These are phyloP conservation scores for Prenolepis imparis DNA, from an alignment of 2,888 invertebrate species.

Conservation along the genomic window DNA sequence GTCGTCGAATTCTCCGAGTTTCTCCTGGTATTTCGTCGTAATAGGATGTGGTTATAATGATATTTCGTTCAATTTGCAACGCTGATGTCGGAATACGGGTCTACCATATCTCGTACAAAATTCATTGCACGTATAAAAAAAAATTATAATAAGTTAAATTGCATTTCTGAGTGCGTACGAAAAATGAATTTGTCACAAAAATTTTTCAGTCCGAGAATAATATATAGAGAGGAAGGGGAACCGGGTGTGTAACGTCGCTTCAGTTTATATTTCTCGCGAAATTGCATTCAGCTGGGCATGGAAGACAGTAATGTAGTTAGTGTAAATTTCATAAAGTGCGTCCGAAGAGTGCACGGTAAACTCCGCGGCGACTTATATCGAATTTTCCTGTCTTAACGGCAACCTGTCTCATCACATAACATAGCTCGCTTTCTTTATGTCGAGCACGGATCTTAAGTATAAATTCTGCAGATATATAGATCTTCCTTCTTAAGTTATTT, in stretches of 20 bases:
- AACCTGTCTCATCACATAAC: constrained; percentile 51
- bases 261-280: constrained; percentile 33
- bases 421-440: constrained; percentile 33
- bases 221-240: neutral
- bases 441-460: constrained; percentile 21
- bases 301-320: constrained; percentile 46
- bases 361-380: constrained; percentile 49
- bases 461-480: constrained; percentile 24
- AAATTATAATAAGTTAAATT: constrained; percentile 16
- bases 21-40: neutral
- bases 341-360: constrained; percentile 52
- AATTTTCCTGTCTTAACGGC: constrained; percentile 51
- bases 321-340: constrained; percentile 56
- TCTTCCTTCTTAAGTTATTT: neutral
- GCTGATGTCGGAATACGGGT: neutral
- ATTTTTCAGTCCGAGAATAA: constrained; percentile 39
- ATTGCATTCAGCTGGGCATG: constrained; percentile 40
- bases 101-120: too few relatives aligned
- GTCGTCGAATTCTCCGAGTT: constrained; percentile 21
- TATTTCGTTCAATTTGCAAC: neutral
- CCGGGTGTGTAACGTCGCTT: constrained; percentile 1
- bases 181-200: constrained; percentile 15
- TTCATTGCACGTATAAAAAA: neutral
- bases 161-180: neutral
- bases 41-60: neutral